Evolutionary conservation across 1,140 invertebrate species (phyloP), one percentile per base, ranked within the genome.

Genomic region (Nasonia vitripennis): DNA sequence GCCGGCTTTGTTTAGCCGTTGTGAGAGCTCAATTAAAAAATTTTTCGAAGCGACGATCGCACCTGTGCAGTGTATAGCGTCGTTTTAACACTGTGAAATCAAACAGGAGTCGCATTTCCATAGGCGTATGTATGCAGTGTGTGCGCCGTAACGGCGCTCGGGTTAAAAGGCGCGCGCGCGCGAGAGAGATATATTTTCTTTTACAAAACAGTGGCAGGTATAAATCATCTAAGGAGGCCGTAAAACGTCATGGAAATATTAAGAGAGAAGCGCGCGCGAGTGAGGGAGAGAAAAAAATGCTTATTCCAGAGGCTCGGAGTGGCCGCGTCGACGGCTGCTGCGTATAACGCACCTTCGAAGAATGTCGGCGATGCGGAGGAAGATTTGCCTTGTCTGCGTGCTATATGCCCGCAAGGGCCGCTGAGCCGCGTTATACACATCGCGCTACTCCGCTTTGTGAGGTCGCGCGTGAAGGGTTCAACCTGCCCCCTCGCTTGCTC

Each of bases 381-480:
- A 31, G 73, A 74, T 81, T 51, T 45, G 41, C 31, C 45, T 31
- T 87, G 67, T 6, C 34, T 20, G 31, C 7, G 31, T 20, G 1
- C 27, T 12, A 83, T 87, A 81, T 86, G 77, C 37, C 7, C n/a
- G 85, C 62, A 88, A 88, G 87, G 86, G 88, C 78, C 86, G 85
- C 55, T 87, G 85, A 87, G 81, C n/a, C 88, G 87, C 55, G 51
- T 17, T 62, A 62, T 62, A 62, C 7, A 62, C n/a, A 62, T 7
- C 7, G n/a, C 14, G 87, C 86, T 27, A 27, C 27, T 89, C 87
- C 87, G 83, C 88, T 91, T 91, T 91, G 90, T 90, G 89, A 90
- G 83, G 86, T 83, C 87, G 82, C 86, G 84, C 87, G 89, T 91
- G 88, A 91, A 90, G 88, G 88, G 84, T 90, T 89, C 86, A 89